Percentiles rank a stretch among this genome's conserved stretches.
Evolutionary conservation across 2,888 invertebrate species (phyloP).

Genomic region (Acanthosepion lycidas): DNA sequence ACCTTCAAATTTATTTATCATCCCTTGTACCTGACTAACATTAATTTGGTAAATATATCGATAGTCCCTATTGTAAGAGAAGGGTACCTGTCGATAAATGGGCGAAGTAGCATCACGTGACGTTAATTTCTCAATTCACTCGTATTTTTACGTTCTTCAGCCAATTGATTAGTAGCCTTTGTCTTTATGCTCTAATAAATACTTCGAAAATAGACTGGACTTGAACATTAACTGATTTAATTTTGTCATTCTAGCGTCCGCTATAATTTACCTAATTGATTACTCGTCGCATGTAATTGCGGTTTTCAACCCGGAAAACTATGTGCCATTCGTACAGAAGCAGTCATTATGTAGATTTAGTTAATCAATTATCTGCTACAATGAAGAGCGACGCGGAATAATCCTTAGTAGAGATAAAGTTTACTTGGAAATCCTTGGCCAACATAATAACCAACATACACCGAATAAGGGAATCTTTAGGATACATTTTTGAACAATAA

Average conservation of each 20-base stretch:
- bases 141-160: background rate
- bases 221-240: background rate
- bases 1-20: no score
- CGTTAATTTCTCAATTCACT: background rate
- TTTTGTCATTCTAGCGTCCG: background rate
- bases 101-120: background rate
- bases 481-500: background rate
- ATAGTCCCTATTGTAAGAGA: no score
- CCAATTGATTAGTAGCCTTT: background rate
- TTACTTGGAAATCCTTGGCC: background rate
- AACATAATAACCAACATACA: background rate
- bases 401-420: background rate
- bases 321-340: background rate
- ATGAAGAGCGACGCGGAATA: background rate
- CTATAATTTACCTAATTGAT: background rate
- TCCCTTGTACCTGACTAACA: no score
- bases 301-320: background rate
- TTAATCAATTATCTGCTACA: background rate
- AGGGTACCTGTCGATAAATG: no score
- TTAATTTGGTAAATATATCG: no score
- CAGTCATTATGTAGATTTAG: background rate
- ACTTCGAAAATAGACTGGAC: background rate
- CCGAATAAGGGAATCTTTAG: background rate
- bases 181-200: conserved; percentile 7
- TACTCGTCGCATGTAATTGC: background rate